Evolutionary conservation across 1,140 invertebrate genomes (phyloP), one percentile per base, ranked within the genome.

Genomic region (Latrodectus geometricus): DNA sequence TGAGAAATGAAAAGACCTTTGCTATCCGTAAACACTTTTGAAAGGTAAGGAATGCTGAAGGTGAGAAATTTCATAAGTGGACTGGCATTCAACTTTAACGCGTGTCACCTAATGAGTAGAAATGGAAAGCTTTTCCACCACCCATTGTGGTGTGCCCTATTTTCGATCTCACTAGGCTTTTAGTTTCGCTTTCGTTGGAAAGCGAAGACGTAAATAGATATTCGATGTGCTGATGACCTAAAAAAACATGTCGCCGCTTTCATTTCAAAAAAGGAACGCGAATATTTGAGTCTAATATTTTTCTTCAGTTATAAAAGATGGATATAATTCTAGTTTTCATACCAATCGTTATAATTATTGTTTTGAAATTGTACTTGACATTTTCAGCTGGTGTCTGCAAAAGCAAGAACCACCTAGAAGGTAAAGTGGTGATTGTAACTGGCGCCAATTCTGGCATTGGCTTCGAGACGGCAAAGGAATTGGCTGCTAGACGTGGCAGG

Each of bases 371-470:
- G 14, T 86, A 86, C 9, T 21, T 77, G 21, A 48, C 11, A 14
- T 15, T 72, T 1, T 54, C 69, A 9, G 70, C 68, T 14, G 85
- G 85, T 23, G 69, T 87, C 5, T 87, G 85, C n/a, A 50, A 48
- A 8, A 74, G 69, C 15, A 52, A 20, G 0, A 75, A 79, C 3
- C 50, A 35, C 2, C 52, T 90, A 75, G 92, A 94, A 78, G 94
- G 93, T 0, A 97, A 97, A 93, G 93, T 96, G 8, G 93, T 94
- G 3, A 94, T 98, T 84, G 92, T 98, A 12, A 98, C 97, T 15
- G 97, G 97, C 70, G 94, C 94, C 0, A 98, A 96, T 90, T 94
- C 94, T 65, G 97, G 97, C 17, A 96, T 99, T 88, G 97, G 97
- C 14, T 95, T 95, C 92, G 95, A 96, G 91, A 95, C 95, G 12